Evolutionary conservation across 2,888 invertebrate genomes (phyloP).

Genomic region (Kryphioiulus occultus): DNA sequence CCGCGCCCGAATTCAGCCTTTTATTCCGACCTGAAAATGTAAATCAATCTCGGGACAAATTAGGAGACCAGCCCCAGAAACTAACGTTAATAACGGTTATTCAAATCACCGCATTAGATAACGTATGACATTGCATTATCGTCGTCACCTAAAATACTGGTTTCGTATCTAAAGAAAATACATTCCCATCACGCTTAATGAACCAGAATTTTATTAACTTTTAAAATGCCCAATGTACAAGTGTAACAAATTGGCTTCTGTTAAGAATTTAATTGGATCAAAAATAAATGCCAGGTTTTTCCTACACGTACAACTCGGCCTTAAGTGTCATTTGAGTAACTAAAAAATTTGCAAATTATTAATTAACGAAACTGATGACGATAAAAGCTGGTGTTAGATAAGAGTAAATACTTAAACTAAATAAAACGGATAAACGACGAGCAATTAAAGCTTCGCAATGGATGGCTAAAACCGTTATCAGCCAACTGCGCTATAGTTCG

Average conservation of each 20-base stretch:
- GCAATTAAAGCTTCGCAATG: not conserved
- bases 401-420: not conserved
- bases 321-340: not conserved
- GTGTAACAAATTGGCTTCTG: conserved; percentile 10
- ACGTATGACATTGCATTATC: too few species aligned
- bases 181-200: not conserved
- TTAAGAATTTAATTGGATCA: conserved; percentile 11
- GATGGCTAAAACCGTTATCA: not conserved
- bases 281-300: not conserved
- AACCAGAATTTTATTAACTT: not conserved
- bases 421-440: not conserved
- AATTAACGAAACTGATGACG: not conserved
- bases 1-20: too few species aligned
- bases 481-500: not conserved
- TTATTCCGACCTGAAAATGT: too few species aligned
- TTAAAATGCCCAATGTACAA: not conserved
- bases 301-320: not conserved
- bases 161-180: not conserved
- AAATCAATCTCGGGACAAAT: too few species aligned
- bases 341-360: not conserved
- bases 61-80: too few species aligned
- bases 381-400: conserved; percentile 36
- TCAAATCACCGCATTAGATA: too few species aligned
- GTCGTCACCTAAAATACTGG: not conserved
- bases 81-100: too few species aligned